Evolutionary conservation across 2,113 vertebrate genomes (phyloP).

Genomic region (Alouatta palliata): DNA sequence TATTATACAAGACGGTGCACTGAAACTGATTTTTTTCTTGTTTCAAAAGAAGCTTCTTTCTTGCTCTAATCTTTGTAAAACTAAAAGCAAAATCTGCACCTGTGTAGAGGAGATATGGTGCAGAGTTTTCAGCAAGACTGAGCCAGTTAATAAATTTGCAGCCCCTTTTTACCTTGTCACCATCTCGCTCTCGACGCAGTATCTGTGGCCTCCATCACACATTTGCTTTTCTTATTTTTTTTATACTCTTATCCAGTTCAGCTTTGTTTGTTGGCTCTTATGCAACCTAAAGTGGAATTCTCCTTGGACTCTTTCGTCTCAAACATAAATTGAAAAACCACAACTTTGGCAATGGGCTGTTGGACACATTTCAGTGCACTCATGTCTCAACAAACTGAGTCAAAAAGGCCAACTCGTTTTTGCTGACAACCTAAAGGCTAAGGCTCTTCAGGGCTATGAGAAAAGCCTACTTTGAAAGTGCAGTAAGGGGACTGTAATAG

Average conservation of each 20-base stretch:
- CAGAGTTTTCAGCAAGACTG: neutral
- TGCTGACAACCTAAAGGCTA: neutral
- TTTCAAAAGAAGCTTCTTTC: constrained; percentile 2
- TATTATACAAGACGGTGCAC: neutral
- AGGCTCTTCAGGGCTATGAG: neutral
- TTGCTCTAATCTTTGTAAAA: constrained; percentile 36
- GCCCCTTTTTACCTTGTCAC: neutral
- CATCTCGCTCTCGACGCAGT: neutral
- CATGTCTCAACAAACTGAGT: neutral
- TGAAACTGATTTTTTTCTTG: neutral
- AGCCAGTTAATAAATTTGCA: neutral
- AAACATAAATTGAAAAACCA: constrained; percentile 1
- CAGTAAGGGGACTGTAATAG: neutral
- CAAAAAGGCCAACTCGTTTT: neutral
- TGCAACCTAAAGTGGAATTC: neutral
- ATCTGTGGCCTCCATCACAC: neutral
- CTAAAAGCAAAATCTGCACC: constrained; percentile 40
- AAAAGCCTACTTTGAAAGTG: neutral
- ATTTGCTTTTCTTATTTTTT: constrained; percentile 18
- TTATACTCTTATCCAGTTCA: neutral
- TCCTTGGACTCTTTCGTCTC: neutral
- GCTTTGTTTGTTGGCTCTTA: neutral
- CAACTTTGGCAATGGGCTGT: neutral
- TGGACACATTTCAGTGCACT: neutral
- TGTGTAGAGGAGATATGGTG: neutral